phyloP scores from a whole-genome alignment of 2,113 vertebrate genomes.

The Pangasianodon hypophthalmus region DNA sequence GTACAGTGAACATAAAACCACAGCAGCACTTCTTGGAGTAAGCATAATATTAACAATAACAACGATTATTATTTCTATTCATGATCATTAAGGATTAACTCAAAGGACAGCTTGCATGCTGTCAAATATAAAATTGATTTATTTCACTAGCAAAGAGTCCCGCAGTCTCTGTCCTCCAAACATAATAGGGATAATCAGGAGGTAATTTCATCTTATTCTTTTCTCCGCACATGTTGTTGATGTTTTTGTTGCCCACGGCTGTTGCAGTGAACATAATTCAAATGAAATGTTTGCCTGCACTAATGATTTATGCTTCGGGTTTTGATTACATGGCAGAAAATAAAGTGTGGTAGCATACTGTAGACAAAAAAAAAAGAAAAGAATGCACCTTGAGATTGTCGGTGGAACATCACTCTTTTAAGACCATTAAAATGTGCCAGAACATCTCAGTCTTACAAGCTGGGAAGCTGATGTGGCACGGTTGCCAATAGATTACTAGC shows the following conservation, averaged over 20 bases:
- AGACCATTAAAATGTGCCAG: not conserved
- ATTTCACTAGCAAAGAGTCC: not conserved
- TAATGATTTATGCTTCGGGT: not conserved
- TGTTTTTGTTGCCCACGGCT: not conserved
- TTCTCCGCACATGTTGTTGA: not conserved
- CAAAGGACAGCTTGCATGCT: constrained; percentile 21
- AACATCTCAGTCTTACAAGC: not conserved
- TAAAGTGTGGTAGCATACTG: not conserved
- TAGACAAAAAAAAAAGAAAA: not conserved
- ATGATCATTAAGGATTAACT: constrained; percentile 9
- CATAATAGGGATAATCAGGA: constrained; percentile 29
- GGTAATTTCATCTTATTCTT: constrained; percentile 20
- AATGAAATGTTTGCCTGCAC: not conserved
- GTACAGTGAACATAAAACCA: not conserved
- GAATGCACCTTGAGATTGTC: not conserved
- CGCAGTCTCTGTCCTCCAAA: not conserved
- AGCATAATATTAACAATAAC: not conserved
- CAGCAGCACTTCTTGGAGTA: not conserved
- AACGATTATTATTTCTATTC: not conserved
- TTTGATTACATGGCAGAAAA: constrained; percentile 34
- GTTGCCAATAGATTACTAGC: not conserved
- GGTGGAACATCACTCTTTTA: not conserved
- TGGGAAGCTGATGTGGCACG: not conserved
- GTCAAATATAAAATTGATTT: constrained; percentile 21
- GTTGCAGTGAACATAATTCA: not conserved